These are phyloP conservation scores for Seriola dumerili DNA, from an alignment of 2,113 vertebrate species.

Conservation along the genomic window DNA sequence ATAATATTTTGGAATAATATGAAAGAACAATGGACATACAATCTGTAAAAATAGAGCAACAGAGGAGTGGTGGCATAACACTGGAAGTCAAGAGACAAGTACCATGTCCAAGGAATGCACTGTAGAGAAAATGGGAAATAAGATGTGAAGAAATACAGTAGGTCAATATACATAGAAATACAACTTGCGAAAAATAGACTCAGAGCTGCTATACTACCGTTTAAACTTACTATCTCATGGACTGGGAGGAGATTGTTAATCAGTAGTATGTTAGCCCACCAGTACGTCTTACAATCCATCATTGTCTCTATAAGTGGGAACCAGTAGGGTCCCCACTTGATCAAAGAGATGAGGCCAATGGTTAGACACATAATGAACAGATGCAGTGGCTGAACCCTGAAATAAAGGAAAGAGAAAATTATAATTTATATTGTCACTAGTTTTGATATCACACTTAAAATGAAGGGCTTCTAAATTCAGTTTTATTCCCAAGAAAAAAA, in stretches of 20 bases:
- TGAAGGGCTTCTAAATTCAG: not conserved
- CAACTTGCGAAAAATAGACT: not conserved
- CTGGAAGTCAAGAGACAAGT: conserved; percentile 90
- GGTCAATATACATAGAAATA: not conserved
- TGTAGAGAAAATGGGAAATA: conserved; percentile 63
- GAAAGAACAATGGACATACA: conserved; percentile 69
- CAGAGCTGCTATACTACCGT: not conserved
- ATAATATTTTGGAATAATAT: not conserved
- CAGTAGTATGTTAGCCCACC: conserved; percentile 90
- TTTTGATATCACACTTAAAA: not conserved
- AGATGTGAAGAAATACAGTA: not conserved
- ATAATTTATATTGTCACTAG: not conserved
- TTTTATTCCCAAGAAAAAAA: not conserved
- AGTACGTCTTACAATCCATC: conserved; percentile 84
- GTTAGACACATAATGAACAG: conserved; percentile 75
- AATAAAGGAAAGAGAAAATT: not conserved
- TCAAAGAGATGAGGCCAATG: conserved; percentile 60
- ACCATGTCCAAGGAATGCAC: conserved; percentile 92
- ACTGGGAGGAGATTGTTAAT: conserved; percentile 87
- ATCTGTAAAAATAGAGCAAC: conserved; percentile 83
- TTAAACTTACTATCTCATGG: conserved; percentile 81
- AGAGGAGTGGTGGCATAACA: conserved; percentile 86
- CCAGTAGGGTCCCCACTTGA: conserved; percentile 82
- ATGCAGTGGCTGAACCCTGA: conserved; percentile 77
- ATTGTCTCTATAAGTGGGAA: conserved; percentile 82